These are phyloP conservation scores for Anguilla anguilla DNA, from an alignment of 2,797 vertebrate species.

Conservation along the genomic window DNA sequence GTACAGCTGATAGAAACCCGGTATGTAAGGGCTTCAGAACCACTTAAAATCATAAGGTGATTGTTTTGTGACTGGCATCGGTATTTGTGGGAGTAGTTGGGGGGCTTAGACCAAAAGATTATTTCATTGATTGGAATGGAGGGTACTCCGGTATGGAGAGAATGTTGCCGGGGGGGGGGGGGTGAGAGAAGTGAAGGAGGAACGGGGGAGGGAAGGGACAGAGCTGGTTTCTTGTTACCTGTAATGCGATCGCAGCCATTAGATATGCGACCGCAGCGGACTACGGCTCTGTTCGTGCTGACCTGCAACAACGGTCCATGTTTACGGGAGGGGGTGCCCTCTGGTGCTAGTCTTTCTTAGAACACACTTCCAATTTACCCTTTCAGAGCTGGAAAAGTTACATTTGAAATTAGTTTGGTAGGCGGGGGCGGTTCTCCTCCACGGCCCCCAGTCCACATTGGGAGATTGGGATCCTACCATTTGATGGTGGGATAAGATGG, in stretches of 20 bases:
- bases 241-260: constrained; percentile 59
- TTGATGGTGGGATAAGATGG: not conserved
- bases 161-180: not conserved
- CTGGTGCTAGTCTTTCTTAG: not conserved
- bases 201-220: constrained; percentile 45
- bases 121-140: constrained; percentile 2
- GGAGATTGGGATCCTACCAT: not conserved
- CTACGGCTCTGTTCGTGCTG: not conserved
- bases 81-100: not conserved
- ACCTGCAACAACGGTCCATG: not conserved
- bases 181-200: constrained; percentile 29
- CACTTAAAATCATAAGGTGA: not conserved
- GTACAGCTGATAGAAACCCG: not conserved
- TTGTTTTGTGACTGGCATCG: constrained; percentile 11
- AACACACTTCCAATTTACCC: not conserved
- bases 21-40: not conserved
- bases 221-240: constrained; percentile 62
- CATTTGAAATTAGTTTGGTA: not conserved
- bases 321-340: not conserved
- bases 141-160: not conserved
- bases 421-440: not conserved
- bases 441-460: not conserved
- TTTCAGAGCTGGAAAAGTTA: not conserved
- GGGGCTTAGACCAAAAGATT: not conserved
- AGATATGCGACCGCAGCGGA: not conserved